phyloP scores from a whole-genome alignment of 37 sponge, comb jelly and placozoan genomes.

The Crambe crambe region DNA sequence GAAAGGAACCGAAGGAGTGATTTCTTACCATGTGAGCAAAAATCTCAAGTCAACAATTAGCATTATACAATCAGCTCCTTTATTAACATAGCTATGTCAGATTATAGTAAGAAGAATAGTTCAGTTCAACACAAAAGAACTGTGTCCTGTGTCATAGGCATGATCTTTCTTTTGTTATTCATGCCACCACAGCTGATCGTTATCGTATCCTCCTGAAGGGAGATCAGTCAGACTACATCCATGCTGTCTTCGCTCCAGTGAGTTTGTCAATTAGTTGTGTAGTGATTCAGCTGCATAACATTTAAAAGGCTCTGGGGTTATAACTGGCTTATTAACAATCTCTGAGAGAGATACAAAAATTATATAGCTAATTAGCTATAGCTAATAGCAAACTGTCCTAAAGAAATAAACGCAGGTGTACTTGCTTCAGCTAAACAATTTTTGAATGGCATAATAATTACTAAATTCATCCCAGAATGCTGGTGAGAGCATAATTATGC shows the following conservation, averaged over 20 bases:
- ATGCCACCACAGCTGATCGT: conserved; percentile 24
- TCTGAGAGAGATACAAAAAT: background rate
- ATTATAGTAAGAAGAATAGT: background rate
- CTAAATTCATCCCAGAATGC: too few species aligned
- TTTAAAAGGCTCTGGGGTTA: too few species aligned
- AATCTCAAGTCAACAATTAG: too few species aligned
- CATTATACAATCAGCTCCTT: too few species aligned
- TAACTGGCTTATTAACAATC: background rate
- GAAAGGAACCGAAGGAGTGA: conserved; percentile 28
- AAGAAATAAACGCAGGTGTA: too few species aligned
- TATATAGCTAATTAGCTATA: background rate
- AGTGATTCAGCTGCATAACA: too few species aligned
- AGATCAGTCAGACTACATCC: conserved; percentile 53
- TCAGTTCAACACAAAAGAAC: background rate
- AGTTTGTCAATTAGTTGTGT: too few species aligned
- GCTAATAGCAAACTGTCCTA: background rate
- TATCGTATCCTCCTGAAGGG: conserved; percentile 49
- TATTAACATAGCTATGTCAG: background rate
- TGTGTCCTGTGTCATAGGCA: too few species aligned
- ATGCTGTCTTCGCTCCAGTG: conserved; percentile 57
- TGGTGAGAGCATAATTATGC: too few species aligned
- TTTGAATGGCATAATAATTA: too few species aligned
- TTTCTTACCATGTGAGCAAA: conserved; percentile 36
- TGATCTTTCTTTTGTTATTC: too few species aligned
- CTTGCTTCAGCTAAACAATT: too few species aligned